Percentiles rank a stretch among this genome's conserved stretches.
Conservation (phyloP, 2,113 vertebrate species). For the Oriolus oriolus region DNA sequence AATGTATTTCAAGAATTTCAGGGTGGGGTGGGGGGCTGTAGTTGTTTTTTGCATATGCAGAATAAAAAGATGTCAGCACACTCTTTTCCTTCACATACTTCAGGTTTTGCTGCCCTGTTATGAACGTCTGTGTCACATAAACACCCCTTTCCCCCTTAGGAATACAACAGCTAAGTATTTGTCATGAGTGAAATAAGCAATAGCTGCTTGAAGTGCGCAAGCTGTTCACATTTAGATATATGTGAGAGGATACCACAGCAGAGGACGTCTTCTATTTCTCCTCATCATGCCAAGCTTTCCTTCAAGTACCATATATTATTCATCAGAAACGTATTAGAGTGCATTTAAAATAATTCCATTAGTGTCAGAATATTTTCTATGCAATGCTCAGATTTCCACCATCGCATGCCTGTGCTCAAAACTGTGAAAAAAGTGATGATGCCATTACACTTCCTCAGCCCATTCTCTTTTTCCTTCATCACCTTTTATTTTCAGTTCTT, state of each 20-base stretch:
- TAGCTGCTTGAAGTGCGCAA: not conserved
- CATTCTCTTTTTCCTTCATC: not conserved
- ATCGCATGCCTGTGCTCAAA: not conserved
- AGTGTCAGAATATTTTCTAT: not conserved
- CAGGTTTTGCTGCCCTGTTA: not conserved
- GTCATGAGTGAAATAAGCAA: not conserved
- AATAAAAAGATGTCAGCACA: not conserved
- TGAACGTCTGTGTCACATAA: not conserved
- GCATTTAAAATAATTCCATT: not conserved
- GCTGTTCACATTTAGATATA: not conserved
- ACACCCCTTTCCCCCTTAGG: not conserved
- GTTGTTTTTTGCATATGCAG: not conserved
- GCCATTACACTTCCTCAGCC: not conserved
- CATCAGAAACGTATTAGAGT: not conserved
- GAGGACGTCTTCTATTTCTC: not conserved
- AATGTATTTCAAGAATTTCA: not conserved
- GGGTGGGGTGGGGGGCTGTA: accelerated
- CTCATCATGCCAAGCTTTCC: not conserved
- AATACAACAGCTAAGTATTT: not conserved
- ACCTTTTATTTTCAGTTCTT: not conserved
- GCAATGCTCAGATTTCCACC: not conserved
- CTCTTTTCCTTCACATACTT: not conserved
- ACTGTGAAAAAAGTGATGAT: not conserved
- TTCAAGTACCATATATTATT: not conserved
- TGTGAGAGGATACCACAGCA: not conserved